Evolutionary conservation across 1,140 invertebrate species (phyloP).

Genomic region (Dolichoris vasculosae): DNA sequence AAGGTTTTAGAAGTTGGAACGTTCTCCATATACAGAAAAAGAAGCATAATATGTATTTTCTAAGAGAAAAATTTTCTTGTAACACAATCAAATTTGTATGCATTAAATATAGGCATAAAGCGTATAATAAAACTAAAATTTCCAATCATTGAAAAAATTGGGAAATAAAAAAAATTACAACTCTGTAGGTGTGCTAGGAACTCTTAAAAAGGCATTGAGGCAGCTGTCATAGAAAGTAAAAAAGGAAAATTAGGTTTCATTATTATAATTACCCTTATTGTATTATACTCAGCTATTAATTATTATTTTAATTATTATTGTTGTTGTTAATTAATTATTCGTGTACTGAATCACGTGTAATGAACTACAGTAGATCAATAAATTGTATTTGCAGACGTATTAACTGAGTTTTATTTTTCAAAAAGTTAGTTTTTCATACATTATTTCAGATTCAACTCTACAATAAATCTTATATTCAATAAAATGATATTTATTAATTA

Average conservation of each 20-base stretch:
- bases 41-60: constrained; percentile 49
- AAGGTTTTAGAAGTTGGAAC: constrained; percentile 42
- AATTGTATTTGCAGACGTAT: constrained; percentile 63
- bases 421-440: not conserved
- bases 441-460: not conserved
- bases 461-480: not conserved
- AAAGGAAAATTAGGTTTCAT: constrained; percentile 70
- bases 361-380: constrained; percentile 67
- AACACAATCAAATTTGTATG: constrained; percentile 7
- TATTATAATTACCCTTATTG: constrained; percentile 66
- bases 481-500: not conserved
- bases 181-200: constrained; percentile 74
- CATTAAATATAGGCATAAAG: constrained; percentile 8
- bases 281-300: constrained; percentile 68
- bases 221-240: constrained; percentile 73
- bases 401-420: constrained; percentile 45
- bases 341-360: constrained; percentile 67
- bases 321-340: constrained; percentile 67
- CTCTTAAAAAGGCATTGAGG: constrained; percentile 73
- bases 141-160: constrained; percentile 29
- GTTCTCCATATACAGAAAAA: constrained; percentile 42
- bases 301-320: constrained; percentile 67
- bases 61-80: constrained; percentile 34
- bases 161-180: constrained; percentile 58
- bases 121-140: constrained; percentile 10